phyloP scores from a whole-genome alignment of 2,797 vertebrate species.

The Psittacula derbiana region DNA sequence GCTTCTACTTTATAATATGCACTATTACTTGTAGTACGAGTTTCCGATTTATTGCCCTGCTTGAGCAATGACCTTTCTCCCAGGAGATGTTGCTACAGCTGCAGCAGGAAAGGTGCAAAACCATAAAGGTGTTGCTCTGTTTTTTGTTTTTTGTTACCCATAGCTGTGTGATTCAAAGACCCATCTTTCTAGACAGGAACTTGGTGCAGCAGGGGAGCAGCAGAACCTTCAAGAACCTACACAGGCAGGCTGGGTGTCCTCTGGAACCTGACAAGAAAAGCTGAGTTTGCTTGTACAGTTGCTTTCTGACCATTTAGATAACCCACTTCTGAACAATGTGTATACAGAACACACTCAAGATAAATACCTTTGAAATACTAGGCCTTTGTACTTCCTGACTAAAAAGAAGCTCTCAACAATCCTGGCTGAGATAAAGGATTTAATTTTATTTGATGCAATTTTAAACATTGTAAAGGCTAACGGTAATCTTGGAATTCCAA shows the following conservation, averaged over 20 bases:
- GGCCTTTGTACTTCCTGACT: neutral
- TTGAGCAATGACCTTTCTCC: neutral
- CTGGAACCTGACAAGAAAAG: neutral
- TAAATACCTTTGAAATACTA: neutral
- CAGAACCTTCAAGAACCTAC: neutral
- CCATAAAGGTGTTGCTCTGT: neutral
- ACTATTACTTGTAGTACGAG: neutral
- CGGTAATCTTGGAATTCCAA: conserved; percentile 55
- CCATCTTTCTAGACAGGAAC: neutral
- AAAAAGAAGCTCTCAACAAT: neutral
- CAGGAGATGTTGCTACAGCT: neutral
- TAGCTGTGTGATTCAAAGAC: neutral
- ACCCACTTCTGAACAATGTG: neutral
- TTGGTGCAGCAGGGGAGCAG: neutral
- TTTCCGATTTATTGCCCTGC: neutral
- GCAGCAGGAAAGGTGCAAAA: neutral
- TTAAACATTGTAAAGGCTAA: neutral
- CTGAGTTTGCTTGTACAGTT: neutral
- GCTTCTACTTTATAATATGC: neutral
- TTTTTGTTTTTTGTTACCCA: neutral
- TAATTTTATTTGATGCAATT: neutral
- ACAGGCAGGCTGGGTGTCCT: neutral
- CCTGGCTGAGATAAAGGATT: neutral
- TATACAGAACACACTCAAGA: neutral
- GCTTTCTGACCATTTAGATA: neutral